Evolutionary conservation across 2,797 vertebrate genomes (phyloP), one percentile per base, ranked within the genome.

Genomic region (Danio albolineatus): DNA sequence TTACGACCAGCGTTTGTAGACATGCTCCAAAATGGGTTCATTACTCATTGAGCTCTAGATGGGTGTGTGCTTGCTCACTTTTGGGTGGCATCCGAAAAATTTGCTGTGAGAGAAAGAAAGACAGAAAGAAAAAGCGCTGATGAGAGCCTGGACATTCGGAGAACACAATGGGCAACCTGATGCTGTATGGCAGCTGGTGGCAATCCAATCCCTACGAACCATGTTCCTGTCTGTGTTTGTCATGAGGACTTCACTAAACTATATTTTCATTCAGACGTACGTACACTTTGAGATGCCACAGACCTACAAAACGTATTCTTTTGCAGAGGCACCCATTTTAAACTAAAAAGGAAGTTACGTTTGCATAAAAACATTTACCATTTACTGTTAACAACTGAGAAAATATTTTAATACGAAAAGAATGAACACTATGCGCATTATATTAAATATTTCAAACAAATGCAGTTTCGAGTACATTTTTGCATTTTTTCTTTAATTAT

Each of bases 21-120:
- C 97, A 98, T 98, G 91, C 95, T 98, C 97, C 97, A 97, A 91
- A 99, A 97, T 88, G 97, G 93, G 94, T 98, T 98, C 97, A 99
- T 99, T 93, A 95, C 95, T 92, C 91, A 92, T 91, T 89, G 89
- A 90, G 85, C 87, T 78, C 84, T 78, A 70, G 69, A 67, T 78
- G 70, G 73, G 83, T 82, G 83, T 85, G 84, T 90, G 87, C 82
- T 87, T 83, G 16, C 78, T 76, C 84, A 85, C 83, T 76, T 57
- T 83, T 85, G 71, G 81, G 72, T 85, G 89, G 89, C 89, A 90
- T 93, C 87, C 88, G 81, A 89, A 84, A 73, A 53, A 83, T 82
- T 76, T 16, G 75, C 77, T 82, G 21, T 72, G 62, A 67, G 12
- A 28, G 5, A 9, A 78, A 28, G 64, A 49, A 17, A 41, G 19